These are phyloP conservation scores for Colletes gigas DNA, from an alignment of 1,140 invertebrate genomes.

Conservation along the genomic window DNA sequence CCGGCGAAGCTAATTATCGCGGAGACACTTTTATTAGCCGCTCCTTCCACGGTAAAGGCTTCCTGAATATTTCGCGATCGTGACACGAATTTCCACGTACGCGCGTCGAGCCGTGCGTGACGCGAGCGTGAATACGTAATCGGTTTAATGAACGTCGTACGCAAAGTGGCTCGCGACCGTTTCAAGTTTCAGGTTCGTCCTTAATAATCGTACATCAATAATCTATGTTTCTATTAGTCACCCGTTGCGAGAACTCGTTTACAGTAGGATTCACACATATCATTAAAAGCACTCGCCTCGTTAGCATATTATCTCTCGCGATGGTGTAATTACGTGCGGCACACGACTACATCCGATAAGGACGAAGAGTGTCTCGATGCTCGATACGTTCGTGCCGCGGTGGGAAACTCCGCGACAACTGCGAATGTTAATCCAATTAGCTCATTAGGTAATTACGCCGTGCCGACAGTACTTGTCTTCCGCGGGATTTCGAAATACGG, in stretches of 20 bases:
- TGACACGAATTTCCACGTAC: background rate
- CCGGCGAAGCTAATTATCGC: constrained; percentile 73
- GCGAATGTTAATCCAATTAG: constrained; percentile 65
- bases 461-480: constrained; percentile 42
- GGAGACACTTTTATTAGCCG: constrained; percentile 68
- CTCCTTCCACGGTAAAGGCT: constrained; percentile 34
- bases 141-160: too few relatives aligned
- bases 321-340: constrained; percentile 66
- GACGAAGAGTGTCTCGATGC: constrained; percentile 41
- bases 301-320: constrained; percentile 76
- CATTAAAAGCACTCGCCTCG: constrained; percentile 66
- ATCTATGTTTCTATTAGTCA: constrained; percentile 54
- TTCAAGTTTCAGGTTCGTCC: background rate
- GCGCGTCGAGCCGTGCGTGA: too few relatives aligned
- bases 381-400: constrained; percentile 35
- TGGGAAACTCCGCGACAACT: constrained; percentile 51
- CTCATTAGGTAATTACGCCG: constrained; percentile 63
- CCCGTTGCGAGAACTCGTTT: constrained; percentile 64
- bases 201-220: constrained; percentile 16
- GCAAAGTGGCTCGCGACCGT: background rate
- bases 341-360: constrained; percentile 71
- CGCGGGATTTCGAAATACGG: constrained; percentile 49
- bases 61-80: constrained; percentile 31
- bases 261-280: constrained; percentile 70
- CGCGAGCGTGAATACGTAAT: background rate